Base-by-base conservation (phyloP, 2,888 invertebrate genomes). In the Dione juno region DNA sequence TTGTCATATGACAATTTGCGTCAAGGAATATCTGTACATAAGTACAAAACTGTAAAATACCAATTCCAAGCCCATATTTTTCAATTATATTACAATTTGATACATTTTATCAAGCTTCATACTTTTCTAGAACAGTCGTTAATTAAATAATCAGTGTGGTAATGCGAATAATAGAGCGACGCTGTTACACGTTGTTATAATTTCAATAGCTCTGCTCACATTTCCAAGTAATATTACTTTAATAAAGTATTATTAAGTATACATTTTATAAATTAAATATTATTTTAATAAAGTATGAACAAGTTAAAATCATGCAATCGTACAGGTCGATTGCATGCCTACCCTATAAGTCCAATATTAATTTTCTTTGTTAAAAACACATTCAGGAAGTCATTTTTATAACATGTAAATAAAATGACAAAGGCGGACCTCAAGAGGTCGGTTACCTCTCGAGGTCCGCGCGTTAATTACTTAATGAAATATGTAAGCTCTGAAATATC, bases 381-480 rank as follows among this genome's bases (percentile, higher is more conserved):
- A 37, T 35, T 37, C 54, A 54, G 54, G 54, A 54, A 54, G 54
- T 37, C n/a, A 35, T 35, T 16, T 37, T n/a, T 16, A 19, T 50
- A 50, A 1, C 13, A 14, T 54, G 35, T 54, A n/a, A 35, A 35
- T 54, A 37, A 54, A 54, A 54, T 66, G 53, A 65, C 28, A 71
- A 73, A 71, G 73, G 66, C 71, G 28, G 66, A 19, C 64, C 28
- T 28, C 5, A 28, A 2, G 28, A 28, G 28, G 28, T 28, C 28
- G 5, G 28, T 28, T 64, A 73, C 71, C 73, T 66, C 63, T 66
- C 57, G 68, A 68, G 66, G 71, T 69, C 58, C 61, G 66, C 66
- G 50, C 57, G 50, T 67, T 67, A 65, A 73, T 73, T 70, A 70
- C 64, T 52, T 48, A 48, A 28, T 16, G 37, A 59, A 64, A 64